These are phyloP conservation scores for Phymatocera aterrima DNA, from an alignment of 2,888 invertebrate species.

Conservation along the genomic window DNA sequence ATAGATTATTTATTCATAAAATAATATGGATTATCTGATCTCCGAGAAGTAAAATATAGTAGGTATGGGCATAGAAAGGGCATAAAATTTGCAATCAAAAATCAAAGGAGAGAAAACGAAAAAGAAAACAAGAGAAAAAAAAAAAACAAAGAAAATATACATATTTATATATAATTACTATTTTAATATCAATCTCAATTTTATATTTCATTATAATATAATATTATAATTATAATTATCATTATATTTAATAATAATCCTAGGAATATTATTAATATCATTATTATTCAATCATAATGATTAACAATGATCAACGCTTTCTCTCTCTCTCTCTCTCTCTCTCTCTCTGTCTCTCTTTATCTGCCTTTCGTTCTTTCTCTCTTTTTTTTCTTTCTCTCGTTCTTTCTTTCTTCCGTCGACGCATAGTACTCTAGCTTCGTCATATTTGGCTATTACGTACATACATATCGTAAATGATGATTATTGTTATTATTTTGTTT, in stretches of 20 bases:
- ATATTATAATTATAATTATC: constrained; percentile 44
- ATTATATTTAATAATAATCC: no score
- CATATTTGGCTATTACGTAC: constrained; percentile 68
- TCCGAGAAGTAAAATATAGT: no score
- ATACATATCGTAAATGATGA: background rate
- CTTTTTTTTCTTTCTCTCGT: constrained; percentile 45
- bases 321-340: background rate
- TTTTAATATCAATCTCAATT: constrained; percentile 38
- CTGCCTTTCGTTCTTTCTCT: background rate
- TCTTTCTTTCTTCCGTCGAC: constrained; percentile 57
- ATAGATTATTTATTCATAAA: no score
- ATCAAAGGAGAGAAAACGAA: no score
- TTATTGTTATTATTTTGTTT: background rate
- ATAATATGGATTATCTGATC: no score
- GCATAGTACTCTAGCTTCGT: constrained; percentile 63
- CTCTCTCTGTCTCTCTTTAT: background rate
- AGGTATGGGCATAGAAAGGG: no score
- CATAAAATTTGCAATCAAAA: no score
- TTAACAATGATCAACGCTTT: background rate
- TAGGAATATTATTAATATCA: constrained; percentile 42
- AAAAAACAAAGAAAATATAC: no score
- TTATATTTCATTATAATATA: constrained; percentile 46
- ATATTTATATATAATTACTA: no score
- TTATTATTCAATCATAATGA: constrained; percentile 26
- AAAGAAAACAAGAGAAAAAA: no score